These are phyloP conservation scores for Didymodactylos carnosus DNA, from an alignment of 2,888 invertebrate species.

Conservation along the genomic window DNA sequence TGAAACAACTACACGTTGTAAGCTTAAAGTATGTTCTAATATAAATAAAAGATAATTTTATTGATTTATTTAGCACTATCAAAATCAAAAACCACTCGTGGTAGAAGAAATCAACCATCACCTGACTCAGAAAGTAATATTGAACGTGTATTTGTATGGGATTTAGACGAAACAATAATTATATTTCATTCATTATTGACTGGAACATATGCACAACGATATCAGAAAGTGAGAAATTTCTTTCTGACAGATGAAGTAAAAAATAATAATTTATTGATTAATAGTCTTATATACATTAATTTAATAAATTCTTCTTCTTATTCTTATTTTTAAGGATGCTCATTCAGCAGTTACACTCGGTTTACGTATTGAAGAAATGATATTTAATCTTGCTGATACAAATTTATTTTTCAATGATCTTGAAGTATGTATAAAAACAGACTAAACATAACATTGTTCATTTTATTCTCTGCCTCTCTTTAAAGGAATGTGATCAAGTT, in stretches of 20 bases:
- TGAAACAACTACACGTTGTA: background rate
- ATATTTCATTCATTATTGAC: slow-evolving; percentile 81
- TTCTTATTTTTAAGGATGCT: slow-evolving; percentile 47
- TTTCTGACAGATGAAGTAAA: too few species aligned
- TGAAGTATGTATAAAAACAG: slow-evolving; percentile 49
- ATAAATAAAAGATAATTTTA: background rate
- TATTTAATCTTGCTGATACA: slow-evolving; percentile 73
- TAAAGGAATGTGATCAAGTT: slow-evolving; percentile 86
- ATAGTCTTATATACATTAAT: too few species aligned
- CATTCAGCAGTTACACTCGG: slow-evolving; percentile 65
- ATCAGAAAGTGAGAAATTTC: slow-evolving; percentile 55
- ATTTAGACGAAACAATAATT: slow-evolving; percentile 87
- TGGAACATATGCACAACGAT: slow-evolving; percentile 70
- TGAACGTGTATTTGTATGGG: slow-evolving; percentile 92
- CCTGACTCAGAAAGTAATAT: slow-evolving; percentile 61
- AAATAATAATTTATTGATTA: too few species aligned
- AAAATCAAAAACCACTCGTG: background rate
- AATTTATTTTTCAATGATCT: slow-evolving; percentile 95
- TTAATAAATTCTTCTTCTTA: background rate
- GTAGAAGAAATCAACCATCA: slow-evolving; percentile 34
- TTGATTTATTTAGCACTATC: background rate
- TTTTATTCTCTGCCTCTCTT: slow-evolving; percentile 11
- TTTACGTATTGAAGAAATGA: slow-evolving; percentile 83
- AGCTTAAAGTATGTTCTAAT: background rate
- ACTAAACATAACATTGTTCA: background rate